These are phyloP conservation scores for Oncopodura yosiiana DNA, from an alignment of 1,140 invertebrate genomes.

Conservation along the genomic window DNA sequence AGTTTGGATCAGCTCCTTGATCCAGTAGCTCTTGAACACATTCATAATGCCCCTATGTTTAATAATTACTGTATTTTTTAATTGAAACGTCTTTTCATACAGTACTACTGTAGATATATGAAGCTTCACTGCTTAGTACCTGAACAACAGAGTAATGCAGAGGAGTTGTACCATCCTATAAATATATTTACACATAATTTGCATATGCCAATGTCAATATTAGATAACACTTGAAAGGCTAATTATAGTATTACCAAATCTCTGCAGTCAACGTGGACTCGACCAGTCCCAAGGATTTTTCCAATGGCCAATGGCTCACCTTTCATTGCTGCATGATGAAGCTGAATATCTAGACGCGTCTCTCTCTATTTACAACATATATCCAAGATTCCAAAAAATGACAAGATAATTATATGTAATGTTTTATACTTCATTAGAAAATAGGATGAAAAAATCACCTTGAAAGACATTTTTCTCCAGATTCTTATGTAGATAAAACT, in stretches of 20 bases:
- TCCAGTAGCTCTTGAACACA: conserved; percentile 75
- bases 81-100: no score
- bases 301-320: conserved; percentile 66
- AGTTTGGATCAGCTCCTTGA: conserved; percentile 76
- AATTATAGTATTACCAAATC: conserved; percentile 67
- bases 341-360: conserved; percentile 76
- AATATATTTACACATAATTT: conserved; percentile 19
- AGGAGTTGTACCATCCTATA: conserved; percentile 83
- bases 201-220: not conserved
- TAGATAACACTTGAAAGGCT: not conserved
- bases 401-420: no score
- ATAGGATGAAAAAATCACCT: no score
- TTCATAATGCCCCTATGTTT: conserved; percentile 76
- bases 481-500: no score
- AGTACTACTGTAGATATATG: no score
- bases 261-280: conserved; percentile 84
- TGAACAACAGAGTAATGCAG: conserved; percentile 76
- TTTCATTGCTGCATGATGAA: conserved; percentile 75
- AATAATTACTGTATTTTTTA: no score
- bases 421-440: no score
- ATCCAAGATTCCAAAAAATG: no score
- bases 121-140: no score
- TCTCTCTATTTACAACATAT: no score
- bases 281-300: conserved; percentile 74
- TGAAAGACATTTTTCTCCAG: no score